phyloP scores from a whole-genome alignment of 2,113 vertebrate species.

The Noctilio leporinus region DNA sequence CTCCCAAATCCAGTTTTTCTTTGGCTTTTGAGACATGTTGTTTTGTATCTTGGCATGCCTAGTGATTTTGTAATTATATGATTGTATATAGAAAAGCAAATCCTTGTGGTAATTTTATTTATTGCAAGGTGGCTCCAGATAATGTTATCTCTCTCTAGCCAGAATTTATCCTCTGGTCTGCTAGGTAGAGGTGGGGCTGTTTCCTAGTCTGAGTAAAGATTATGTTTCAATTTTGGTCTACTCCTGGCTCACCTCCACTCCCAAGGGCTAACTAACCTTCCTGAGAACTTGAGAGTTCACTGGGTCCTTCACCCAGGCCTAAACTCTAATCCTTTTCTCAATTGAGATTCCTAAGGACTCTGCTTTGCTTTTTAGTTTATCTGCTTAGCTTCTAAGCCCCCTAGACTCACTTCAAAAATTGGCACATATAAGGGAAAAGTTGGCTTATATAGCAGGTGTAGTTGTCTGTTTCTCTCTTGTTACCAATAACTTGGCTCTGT shows the following conservation, averaged over 20 bases:
- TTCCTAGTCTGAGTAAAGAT: neutral
- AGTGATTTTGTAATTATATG: neutral
- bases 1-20: neutral
- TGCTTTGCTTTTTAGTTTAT: neutral
- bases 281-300: neutral
- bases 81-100: neutral
- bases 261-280: neutral
- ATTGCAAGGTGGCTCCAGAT: neutral
- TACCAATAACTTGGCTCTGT: neutral
- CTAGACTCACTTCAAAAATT: neutral
- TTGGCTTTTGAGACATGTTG: neutral
- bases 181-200: neutral
- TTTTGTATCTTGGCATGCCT: neutral
- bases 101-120: no score
- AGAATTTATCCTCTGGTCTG: neutral
- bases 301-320: neutral
- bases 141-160: neutral
- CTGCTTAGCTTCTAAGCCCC: slow-evolving; percentile 14
- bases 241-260: neutral
- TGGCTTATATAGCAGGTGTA: neutral
- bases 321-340: neutral
- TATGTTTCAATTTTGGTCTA: neutral
- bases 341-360: neutral
- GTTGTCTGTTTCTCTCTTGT: neutral
- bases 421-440: neutral